These are phyloP conservation scores for Gallinago nigripennis DNA, from an alignment of 2,797 vertebrate species.

Conservation along the genomic window DNA sequence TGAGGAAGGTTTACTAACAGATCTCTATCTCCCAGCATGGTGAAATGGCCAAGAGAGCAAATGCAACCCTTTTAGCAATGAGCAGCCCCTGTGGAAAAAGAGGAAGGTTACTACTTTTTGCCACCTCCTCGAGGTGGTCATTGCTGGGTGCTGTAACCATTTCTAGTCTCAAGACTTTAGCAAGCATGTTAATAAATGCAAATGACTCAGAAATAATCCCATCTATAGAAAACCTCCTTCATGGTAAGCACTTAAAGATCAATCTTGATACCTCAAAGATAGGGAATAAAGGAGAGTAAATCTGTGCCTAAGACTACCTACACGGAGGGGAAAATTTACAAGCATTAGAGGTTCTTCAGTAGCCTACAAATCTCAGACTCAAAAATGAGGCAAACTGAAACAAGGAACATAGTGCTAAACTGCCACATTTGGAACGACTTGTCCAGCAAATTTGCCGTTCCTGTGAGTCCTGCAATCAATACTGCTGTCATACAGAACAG, in stretches of 20 bases:
- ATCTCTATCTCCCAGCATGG: background rate
- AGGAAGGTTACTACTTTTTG: background rate
- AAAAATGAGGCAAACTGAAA: background rate
- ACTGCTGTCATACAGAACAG: conserved; percentile 17
- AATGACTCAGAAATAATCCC: background rate
- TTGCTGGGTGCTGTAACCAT: background rate
- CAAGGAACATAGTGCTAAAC: background rate
- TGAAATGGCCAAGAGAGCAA: background rate
- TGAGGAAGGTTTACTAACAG: background rate
- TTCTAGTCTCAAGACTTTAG: background rate
- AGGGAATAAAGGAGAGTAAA: background rate
- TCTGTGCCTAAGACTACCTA: background rate
- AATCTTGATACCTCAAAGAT: background rate
- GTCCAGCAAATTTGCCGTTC: background rate
- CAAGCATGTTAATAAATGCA: background rate
- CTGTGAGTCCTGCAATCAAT: conserved; percentile 16
- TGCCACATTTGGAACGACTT: background rate
- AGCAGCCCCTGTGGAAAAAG: background rate
- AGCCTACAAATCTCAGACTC: background rate
- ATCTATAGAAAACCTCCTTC: background rate
- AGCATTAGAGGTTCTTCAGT: background rate
- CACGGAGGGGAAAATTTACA: background rate
- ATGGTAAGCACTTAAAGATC: background rate
- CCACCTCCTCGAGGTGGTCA: background rate
- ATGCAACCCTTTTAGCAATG: background rate